A percentile compares a stretch with the other conserved stretches of the same genome.
These are phyloP conservation scores for Alligator mississippiensis DNA, from an alignment of 2,113 vertebrate species.

Conservation along the genomic window DNA sequence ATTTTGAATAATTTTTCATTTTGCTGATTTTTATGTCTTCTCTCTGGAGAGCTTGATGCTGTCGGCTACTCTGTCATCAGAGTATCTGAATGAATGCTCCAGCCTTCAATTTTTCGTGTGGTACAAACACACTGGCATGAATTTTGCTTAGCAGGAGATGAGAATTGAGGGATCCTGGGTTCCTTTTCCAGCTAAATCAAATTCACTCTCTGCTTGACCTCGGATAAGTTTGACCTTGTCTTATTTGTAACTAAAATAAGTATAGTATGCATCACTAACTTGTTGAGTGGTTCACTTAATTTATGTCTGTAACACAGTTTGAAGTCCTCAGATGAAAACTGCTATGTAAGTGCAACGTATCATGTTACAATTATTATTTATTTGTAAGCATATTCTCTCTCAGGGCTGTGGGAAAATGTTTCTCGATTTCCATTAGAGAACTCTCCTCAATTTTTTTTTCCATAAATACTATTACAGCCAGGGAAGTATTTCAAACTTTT, in stretches of 20 bases:
- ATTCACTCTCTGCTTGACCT: not conserved
- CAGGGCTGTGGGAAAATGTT: not conserved
- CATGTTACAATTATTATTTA: not conserved
- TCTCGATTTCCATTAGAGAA: not conserved
- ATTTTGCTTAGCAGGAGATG: not conserved
- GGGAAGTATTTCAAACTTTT: not conserved
- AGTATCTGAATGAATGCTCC: not conserved
- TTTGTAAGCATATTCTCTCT: not conserved
- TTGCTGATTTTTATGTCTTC: not conserved
- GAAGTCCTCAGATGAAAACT: not conserved
- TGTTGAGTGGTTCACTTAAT: not conserved
- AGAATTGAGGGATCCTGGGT: not conserved
- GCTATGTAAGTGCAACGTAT: not conserved
- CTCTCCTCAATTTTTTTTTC: not conserved
- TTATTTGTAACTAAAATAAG: not conserved
- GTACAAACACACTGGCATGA: not conserved
- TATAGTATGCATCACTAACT: not conserved
- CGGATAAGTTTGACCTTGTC: not conserved
- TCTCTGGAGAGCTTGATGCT: not conserved
- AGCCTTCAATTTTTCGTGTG: not conserved
- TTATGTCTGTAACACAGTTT: not conserved
- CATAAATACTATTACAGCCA: not conserved
- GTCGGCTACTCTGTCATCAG: not conserved
- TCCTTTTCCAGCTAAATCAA: not conserved
- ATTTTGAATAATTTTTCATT: too few species aligned